Percentiles rank a stretch among this genome's conserved stretches.
These are phyloP conservation scores for Decapterus maruadsi DNA, from an alignment of 2,797 vertebrate genomes.

Conservation along the genomic window DNA sequence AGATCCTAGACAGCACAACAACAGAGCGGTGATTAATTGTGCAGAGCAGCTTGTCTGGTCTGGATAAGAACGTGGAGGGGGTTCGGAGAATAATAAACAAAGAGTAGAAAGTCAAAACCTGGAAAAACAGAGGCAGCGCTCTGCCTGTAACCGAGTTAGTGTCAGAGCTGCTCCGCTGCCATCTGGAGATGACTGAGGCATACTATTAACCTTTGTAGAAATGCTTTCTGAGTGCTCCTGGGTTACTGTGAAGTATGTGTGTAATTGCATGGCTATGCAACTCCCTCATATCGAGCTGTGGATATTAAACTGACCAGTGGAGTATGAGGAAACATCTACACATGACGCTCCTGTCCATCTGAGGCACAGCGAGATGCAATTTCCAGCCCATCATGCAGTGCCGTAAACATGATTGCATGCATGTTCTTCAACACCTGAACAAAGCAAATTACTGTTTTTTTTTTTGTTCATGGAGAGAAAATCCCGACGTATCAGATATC, in stretches of 20 bases:
- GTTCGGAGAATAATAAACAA: slow-evolving; percentile 50
- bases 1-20: slow-evolving; percentile 15
- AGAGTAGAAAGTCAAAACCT: slow-evolving; percentile 61
- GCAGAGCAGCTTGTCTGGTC: slow-evolving; percentile 29
- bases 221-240: slow-evolving; percentile 37
- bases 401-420: background rate
- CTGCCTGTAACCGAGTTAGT: slow-evolving; percentile 55
- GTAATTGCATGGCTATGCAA: background rate
- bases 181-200: slow-evolving; percentile 63
- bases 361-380: slow-evolving; percentile 1
- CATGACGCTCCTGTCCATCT: background rate
- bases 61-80: slow-evolving; percentile 27
- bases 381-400: slow-evolving; percentile 18
- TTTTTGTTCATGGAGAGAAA: slow-evolving; percentile 39
- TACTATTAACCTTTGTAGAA: slow-evolving; percentile 78
- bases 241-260: slow-evolving; percentile 17
- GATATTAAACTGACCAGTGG: slow-evolving; percentile 24
- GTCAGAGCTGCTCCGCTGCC: slow-evolving; percentile 49
- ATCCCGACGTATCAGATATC: slow-evolving; percentile 44
- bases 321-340: slow-evolving; percentile 9
- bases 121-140: slow-evolving; percentile 69
- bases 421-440: slow-evolving; percentile 1
- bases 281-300: slow-evolving; percentile 10
- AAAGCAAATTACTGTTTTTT: slow-evolving; percentile 29
- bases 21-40: slow-evolving; percentile 45